These are phyloP conservation scores for Premnoplex brunnescens DNA, from an alignment of 2,797 vertebrate species.

Conservation along the genomic window DNA sequence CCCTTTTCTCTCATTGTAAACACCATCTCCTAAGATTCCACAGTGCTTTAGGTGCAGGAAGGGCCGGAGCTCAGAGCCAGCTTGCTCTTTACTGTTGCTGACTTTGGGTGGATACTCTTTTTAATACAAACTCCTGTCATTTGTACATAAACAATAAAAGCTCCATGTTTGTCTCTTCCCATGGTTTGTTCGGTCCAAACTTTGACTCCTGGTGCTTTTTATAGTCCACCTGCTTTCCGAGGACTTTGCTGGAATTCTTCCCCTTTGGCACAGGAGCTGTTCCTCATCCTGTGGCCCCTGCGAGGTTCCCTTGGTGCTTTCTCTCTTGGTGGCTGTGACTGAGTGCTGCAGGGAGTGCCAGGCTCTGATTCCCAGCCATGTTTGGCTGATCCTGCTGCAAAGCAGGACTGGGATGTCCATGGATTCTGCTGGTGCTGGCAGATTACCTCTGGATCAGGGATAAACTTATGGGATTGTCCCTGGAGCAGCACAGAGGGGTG, in stretches of 20 bases:
- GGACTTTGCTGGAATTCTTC: not conserved
- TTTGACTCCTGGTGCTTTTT: not conserved
- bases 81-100: not conserved
- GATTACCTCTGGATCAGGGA: not conserved
- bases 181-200: slow-evolving; percentile 1
- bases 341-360: not conserved
- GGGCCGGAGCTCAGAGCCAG: slow-evolving; percentile 27
- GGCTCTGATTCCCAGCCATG: not conserved
- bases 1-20: not conserved
- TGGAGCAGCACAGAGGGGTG: not conserved
- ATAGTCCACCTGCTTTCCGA: not conserved
- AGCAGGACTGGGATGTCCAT: not conserved
- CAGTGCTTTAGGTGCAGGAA: not conserved
- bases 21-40: not conserved
- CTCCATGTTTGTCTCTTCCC: slow-evolving; percentile 48
- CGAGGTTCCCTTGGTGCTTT: not conserved
- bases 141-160: slow-evolving; percentile 76
- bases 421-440: not conserved
- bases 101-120: slow-evolving; percentile 57
- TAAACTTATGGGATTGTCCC: not conserved
- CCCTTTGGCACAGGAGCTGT: not conserved
- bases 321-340: not conserved
- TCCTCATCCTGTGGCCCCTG: rapidly evolving
- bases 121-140: slow-evolving; percentile 65
- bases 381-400: not conserved